Base-by-base conservation (phyloP, 2,797 vertebrate genomes). In the Gallirallus australis region DNA sequence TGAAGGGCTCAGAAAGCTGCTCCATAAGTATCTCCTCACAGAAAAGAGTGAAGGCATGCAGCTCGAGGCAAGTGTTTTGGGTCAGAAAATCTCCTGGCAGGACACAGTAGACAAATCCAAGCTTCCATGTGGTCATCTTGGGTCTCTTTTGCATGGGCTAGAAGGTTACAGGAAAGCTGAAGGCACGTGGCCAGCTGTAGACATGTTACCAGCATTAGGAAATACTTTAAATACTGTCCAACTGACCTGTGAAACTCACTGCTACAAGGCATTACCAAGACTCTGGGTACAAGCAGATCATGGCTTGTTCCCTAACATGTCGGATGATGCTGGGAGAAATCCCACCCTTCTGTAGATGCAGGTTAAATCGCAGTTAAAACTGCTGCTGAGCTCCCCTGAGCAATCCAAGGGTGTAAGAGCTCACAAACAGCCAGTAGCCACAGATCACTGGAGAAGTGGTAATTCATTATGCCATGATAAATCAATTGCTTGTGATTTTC, bases 111-210 rank as follows among this genome's bases (percentile, higher is more conserved):
- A 24, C 27, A 69, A 90, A n/a, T 65, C 40, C 45, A 66, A 78
- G 50, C 2, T 42, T 85, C 72, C 60, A 0, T 75, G 53, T 64
- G 66, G 52, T 88, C 68, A 35, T 45, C 75, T 35, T 87, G 89
- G 81, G 84, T 86, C 56, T 63, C 24, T 31, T 39, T 85, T 31
- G 5, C 53, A 33, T 11, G n/a, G 16, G 2, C 50, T 80, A 53
- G 82, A 77, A 89, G 56, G 35, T 84, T 84, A 57, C 56, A 95
- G 72, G 71, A 83, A 94, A 93, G 40, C 76, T 88, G 76, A 30
- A 71, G 94, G 76, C 79, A 92, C 35, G 78, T 92, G 53, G 84
- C 92, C 92, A 94, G 73, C 64, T 91, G 64, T 31, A 80, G 68
- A 70, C 35, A 19, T 23, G 12, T 45, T 86, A 94, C 50, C 50